phyloP scores from a whole-genome alignment of 2,797 vertebrate species.

The Onychomys leucogaster region DNA sequence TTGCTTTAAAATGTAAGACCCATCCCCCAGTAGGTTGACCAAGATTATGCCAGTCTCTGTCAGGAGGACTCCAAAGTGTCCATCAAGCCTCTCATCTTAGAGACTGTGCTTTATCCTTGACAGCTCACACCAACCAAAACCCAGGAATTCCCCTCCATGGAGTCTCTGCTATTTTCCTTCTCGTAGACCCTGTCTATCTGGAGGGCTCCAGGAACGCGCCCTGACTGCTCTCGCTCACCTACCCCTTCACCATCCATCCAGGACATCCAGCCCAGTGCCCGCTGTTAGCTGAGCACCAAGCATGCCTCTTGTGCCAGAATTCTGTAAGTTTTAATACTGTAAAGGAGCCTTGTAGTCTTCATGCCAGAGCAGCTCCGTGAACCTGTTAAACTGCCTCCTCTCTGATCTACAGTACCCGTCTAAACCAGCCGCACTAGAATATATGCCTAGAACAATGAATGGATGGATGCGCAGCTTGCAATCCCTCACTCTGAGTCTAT shows the following conservation, averaged over 20 bases:
- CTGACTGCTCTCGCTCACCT: not conserved
- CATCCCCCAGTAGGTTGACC: not conserved
- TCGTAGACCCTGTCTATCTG: not conserved
- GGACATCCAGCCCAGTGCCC: not conserved
- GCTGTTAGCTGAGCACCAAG: not conserved
- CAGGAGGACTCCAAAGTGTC: not conserved
- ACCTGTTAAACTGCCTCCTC: not conserved
- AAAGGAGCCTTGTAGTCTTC: not conserved
- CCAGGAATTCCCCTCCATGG: not conserved
- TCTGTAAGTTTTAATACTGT: not conserved
- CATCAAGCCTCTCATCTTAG: not conserved
- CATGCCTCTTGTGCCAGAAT: too few species aligned
- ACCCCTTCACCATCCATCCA: not conserved
- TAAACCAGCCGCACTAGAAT: conserved; percentile 18
- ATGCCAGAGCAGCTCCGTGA: not conserved
- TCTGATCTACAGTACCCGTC: not conserved
- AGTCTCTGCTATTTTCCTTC: not conserved
- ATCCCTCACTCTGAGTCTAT: not conserved
- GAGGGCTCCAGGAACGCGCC: not conserved
- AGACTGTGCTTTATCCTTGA: not conserved
- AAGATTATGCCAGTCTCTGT: not conserved
- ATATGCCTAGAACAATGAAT: not conserved
- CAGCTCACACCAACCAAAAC: not conserved
- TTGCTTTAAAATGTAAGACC: not conserved
- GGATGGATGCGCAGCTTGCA: not conserved